Base-by-base conservation (phyloP, 2,113 vertebrate species). In the Leptocoma aspasia region DNA sequence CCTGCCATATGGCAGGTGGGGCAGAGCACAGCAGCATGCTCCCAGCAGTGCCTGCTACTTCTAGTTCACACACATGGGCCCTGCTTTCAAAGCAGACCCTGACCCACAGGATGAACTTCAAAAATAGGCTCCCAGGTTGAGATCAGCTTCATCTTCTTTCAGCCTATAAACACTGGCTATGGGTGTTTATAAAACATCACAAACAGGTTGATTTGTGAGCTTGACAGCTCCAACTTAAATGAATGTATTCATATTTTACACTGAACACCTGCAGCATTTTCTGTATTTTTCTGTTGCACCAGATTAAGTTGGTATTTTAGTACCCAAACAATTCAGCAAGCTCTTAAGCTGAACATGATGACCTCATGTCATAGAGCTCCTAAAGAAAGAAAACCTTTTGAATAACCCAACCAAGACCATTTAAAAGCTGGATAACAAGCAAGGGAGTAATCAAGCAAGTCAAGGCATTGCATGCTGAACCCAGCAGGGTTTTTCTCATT, bases 341-440 rank as follows among this genome's bases (percentile, higher is more conserved):
- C 16, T 35, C 47, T 86, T 66, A 52, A 75, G 35, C 24, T 71
- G 59, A 80, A 60, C 7, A 4, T 13, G 22, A 23, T 89, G 75
- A 33, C 73, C 53, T 89, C 19, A 15, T 53, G 35, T 82, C 77
- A 47, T 3, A 57, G 61, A 65, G 16, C 39, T 90, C 60, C 52
- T 60, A 50, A 88, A 86, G 82, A 79, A 89, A 73, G 15, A 5
- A 77, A 69, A 68, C 39, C 33, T 69, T 73, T 77, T 83, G 42
- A 71, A 54, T 81, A 71, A 86, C 60, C 47, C 39, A 65, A 20
- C 50, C 4, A 45, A 87, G 71, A 70, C 66, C 33, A 54, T 90
- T 94, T 93, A 71, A 94, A 96, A 93, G 37, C 56, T 90, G 56
- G 60, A 60, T 90, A 96, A 95, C 66, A 86, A 96, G 87, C 64